Conservation (phyloP, 1,140 invertebrate species). For the Eurosta solidaginis region DNA sequence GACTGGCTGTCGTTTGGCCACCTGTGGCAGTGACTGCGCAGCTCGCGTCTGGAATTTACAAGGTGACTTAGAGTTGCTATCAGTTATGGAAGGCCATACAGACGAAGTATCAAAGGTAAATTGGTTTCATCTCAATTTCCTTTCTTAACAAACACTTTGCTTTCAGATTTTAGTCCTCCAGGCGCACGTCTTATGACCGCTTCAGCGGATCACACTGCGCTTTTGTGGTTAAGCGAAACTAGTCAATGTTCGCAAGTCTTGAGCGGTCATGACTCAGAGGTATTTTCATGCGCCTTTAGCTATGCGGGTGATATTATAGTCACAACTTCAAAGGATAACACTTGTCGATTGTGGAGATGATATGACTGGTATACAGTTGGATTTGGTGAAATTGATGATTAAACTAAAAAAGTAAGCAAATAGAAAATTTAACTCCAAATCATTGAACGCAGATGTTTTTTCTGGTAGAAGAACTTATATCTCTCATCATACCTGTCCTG, state of each 20-base stretch:
- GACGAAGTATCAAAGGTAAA: conserved; percentile 75
- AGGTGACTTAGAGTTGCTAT: conserved; percentile 66
- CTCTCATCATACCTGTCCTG: too few relatives aligned
- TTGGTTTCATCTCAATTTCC: background rate
- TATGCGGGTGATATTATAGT: conserved; percentile 77
- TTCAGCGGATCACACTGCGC: conserved; percentile 73
- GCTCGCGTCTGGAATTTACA: conserved; percentile 71
- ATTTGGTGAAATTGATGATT: background rate
- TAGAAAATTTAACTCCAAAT: too few relatives aligned
- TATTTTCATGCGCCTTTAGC: conserved; percentile 79
- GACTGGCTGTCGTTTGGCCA: conserved; percentile 71
- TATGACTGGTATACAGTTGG: conserved; percentile 67
- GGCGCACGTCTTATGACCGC: conserved; percentile 73
- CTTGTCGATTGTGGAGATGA: conserved; percentile 74
- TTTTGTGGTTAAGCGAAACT: conserved; percentile 74
- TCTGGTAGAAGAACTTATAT: too few relatives aligned
- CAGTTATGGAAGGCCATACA: conserved; percentile 71
- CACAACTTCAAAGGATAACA: conserved; percentile 77
- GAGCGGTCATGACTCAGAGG: conserved; percentile 75
- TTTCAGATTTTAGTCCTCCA: conserved; percentile 74
- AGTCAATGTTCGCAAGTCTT: conserved; percentile 73
- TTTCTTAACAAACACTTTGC: background rate
- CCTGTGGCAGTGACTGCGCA: conserved; percentile 73
- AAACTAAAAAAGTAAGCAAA: too few relatives aligned
- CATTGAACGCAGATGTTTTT: too few relatives aligned